Base-by-base conservation (phyloP, 2,797 vertebrate species). In the Percopsis omiscomaycus region DNA sequence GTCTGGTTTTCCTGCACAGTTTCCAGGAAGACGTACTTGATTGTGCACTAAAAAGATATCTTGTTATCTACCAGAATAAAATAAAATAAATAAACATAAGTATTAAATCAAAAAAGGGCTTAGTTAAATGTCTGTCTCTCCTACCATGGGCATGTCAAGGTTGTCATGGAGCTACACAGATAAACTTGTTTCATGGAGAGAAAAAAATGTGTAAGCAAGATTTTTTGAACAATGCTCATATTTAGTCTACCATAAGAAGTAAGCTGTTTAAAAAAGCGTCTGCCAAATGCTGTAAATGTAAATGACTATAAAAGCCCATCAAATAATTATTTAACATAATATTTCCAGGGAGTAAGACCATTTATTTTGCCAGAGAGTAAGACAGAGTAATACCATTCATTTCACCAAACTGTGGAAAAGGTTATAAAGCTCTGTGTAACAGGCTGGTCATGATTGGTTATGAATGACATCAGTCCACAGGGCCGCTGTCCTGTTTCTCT, bases 381-480 rank as follows among this genome's bases (percentile, higher is more conserved):
- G 14, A 11, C 11, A 48, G 47, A n/a, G 47, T 13, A 48, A 48
- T 12, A n/a, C 10, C 47, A 48, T 37, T 37, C 1, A 37, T 37
- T 37, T 37, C 16, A 22, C 13, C 13, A 28, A 14, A 46, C 46
- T 3, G 5, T 13, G 12, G 27, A 47, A 27, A 47, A 29, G 42
- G 22, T 47, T 45, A 45, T 28, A 60, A 45, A 55, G 56, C 32
- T 54, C 14, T 1, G 30, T 11, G 14, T 27, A 32, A 59, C 16
- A 13, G 37, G 30, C 71, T 67, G 68, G 56, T 78, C 66, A 66
- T 51, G 22, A 70, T 76, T 51, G 71, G 54, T 66, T 55, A 57
- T 27, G 77, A 71, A 71, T 76, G 62, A 72, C 76, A 80, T 77
- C 44, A 69, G 59, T 75, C 63, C 55, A 59, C 68, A 68, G 48